Percentiles rank a stretch among this genome's conserved stretches.
These are phyloP conservation scores for Meloidogyne exigua DNA, from an alignment of 1,140 invertebrate species.

Conservation along the genomic window DNA sequence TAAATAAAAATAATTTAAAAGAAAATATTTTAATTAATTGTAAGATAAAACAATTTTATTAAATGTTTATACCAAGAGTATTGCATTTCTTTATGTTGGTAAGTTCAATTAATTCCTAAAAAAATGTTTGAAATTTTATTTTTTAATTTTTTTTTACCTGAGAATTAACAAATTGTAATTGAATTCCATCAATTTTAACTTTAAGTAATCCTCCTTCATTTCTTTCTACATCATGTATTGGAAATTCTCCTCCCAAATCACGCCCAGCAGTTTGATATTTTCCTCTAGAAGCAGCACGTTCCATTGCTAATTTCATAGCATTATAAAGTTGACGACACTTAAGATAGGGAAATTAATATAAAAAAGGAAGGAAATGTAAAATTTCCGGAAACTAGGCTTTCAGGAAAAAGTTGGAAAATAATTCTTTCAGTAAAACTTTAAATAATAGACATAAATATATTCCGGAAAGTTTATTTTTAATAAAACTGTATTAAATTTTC, in stretches of 20 bases:
- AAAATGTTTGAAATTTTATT: no score
- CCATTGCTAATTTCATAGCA: constrained; percentile 97
- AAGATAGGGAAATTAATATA: no score
- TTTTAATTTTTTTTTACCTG: constrained; percentile 80
- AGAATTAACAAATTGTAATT: constrained; percentile 94
- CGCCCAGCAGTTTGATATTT: constrained; percentile 68
- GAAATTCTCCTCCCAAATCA: constrained; percentile 93
- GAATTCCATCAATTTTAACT: constrained; percentile 98
- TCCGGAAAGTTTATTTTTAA: constrained; percentile 8
- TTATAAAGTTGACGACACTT: constrained; percentile 97
- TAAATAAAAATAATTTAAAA: constrained; percentile 66
- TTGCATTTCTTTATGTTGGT: constrained; percentile 99
- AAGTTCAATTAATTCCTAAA: constrained; percentile 98
- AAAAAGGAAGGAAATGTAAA: no score
- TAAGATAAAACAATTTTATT: background rate
- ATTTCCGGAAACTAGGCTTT: no score
- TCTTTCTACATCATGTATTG: constrained; percentile 90
- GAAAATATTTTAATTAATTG: background rate
- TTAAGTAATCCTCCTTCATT: constrained; percentile 94
- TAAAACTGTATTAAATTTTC: background rate
- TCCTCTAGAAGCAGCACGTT: constrained; percentile 82
- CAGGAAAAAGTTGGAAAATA: no score
- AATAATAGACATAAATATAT: no score
- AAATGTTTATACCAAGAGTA: constrained; percentile 68
- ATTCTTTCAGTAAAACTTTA: no score